These are phyloP conservation scores for Acrocephalus scirpaceus DNA, from an alignment of 2,797 vertebrate genomes.

Conservation along the genomic window DNA sequence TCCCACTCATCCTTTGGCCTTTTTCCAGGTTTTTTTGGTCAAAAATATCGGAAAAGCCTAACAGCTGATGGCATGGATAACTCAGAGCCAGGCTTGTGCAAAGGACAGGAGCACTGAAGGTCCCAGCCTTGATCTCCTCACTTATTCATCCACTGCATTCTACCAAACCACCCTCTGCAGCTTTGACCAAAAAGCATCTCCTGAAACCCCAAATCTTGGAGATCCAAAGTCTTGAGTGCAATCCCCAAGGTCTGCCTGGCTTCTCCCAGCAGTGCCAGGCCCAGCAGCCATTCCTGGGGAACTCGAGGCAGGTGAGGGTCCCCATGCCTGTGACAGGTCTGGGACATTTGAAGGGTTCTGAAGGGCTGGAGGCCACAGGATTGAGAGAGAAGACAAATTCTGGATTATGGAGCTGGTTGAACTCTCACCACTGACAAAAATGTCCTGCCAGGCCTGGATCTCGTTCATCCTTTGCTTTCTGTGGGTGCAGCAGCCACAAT, in stretches of 20 bases:
- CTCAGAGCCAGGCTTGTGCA: not conserved
- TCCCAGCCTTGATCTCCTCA: not conserved
- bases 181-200: not conserved
- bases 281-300: not conserved
- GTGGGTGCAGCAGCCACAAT: not conserved
- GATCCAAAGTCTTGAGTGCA: not conserved
- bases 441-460: not conserved
- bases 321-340: not conserved
- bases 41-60: not conserved
- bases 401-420: not conserved
- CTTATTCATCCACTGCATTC: not conserved
- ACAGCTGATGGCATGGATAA: not conserved
- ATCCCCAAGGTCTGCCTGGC: not conserved
- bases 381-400: not conserved
- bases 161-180: not conserved
- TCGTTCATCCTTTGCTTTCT: not conserved
- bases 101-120: not conserved
- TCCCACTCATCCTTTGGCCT: not conserved
- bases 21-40: not conserved
- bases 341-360: not conserved
- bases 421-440: not conserved
- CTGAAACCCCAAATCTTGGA: not conserved
- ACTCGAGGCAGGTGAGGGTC: fast-evolving
- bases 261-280: not conserved
- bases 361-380: not conserved